Conservation (phyloP, 2,113 vertebrate genomes). For the Otis tarda region DNA sequence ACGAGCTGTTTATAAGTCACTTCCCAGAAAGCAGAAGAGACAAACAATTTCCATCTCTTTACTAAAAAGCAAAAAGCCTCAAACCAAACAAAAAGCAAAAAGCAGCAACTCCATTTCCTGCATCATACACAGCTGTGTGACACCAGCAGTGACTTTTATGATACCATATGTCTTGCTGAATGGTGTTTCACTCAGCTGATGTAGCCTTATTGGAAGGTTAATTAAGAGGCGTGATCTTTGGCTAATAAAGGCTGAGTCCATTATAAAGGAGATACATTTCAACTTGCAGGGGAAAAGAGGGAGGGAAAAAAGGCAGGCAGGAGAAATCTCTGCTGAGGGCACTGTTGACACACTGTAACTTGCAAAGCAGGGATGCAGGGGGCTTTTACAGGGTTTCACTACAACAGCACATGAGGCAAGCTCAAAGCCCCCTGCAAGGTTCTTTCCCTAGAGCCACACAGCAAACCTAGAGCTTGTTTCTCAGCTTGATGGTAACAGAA, state of each 20-base stretch:
- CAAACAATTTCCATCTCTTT: background rate
- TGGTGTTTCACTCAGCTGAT: background rate
- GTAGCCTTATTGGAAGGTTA: constrained; percentile 17
- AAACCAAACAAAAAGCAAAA: background rate
- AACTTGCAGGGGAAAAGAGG: background rate
- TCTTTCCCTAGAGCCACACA: accelerated
- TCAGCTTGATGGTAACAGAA: background rate
- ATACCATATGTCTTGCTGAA: background rate
- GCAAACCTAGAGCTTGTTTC: background rate
- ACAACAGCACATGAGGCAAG: background rate
- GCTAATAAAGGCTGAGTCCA: background rate
- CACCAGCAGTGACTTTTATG: constrained; percentile 11
- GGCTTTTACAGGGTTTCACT: background rate
- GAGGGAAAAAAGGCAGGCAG: accelerated
- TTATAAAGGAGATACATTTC: background rate
- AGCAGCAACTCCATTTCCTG: background rate
- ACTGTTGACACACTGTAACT: background rate
- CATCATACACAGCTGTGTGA: background rate
- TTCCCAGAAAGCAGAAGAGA: constrained; percentile 24
- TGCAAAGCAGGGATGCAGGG: background rate
- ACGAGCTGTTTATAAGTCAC: background rate
- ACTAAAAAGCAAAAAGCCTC: background rate
- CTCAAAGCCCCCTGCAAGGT: background rate
- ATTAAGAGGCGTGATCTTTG: constrained; percentile 8
- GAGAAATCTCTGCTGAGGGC: background rate